A percentile compares a stretch with the other conserved stretches of the same genome.
phyloP scores from a whole-genome alignment of 2,797 vertebrate genomes.

The Alosa sapidissima region DNA sequence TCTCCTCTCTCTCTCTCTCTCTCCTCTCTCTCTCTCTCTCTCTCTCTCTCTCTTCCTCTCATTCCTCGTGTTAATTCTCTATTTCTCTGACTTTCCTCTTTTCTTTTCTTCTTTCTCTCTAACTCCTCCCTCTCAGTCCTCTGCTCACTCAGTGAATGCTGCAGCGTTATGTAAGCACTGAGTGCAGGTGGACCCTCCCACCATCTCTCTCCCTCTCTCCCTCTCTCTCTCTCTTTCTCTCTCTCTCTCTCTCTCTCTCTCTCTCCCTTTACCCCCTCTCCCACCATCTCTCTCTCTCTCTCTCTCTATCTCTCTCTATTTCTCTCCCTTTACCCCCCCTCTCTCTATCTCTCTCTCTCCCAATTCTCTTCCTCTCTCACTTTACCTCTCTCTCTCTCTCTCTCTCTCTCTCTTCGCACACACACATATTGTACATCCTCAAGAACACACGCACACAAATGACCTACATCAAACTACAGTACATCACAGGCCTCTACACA shows the following conservation, averaged over 20 bases:
- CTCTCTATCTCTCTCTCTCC: not conserved
- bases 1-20: not conserved
- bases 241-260: not conserved
- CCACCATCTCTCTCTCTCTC: conserved; percentile 15
- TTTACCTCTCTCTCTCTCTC: not conserved
- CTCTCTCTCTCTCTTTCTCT: not conserved
- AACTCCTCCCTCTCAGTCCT: not conserved
- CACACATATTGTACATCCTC: conserved; percentile 28
- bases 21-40: not conserved
- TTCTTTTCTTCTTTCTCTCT: not conserved
- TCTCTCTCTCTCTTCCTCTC: not conserved
- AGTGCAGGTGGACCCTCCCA: conserved; percentile 44
- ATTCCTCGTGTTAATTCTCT: conserved; percentile 13
- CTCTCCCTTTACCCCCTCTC: not conserved
- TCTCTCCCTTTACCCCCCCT: too few species aligned
- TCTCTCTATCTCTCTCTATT: not conserved
- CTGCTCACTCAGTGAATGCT: conserved; percentile 33
- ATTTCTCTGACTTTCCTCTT: not conserved
- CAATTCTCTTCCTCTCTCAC: not conserved
- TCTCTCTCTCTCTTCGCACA: not conserved
- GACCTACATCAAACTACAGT: conserved; percentile 10
- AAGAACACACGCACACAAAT: conserved; percentile 14
- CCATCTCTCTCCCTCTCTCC: conserved; percentile 23
- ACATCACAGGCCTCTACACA: not conserved
- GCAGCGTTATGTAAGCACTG: conserved; percentile 51